A percentile compares a stretch with the other conserved stretches of the same genome.
Evolutionary conservation across 2,888 invertebrate genomes (phyloP).

Genomic region (Oeneis ivallda): DNA sequence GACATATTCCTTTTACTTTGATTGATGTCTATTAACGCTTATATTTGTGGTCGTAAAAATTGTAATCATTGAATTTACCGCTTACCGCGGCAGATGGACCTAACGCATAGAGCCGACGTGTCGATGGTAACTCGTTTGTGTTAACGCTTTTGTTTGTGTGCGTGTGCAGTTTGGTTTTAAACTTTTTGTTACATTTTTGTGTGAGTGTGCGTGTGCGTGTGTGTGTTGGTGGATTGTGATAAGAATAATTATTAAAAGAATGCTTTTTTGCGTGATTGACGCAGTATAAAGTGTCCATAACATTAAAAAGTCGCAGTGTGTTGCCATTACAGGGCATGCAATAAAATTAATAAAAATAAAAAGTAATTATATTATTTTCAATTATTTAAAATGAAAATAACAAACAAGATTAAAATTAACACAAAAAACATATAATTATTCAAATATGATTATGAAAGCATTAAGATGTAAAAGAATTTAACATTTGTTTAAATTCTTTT

Average conservation of each 20-base stretch:
- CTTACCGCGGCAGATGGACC: constrained; percentile 80
- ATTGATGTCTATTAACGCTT: constrained; percentile 17
- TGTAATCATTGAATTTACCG: constrained; percentile 66
- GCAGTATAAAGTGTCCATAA: no score
- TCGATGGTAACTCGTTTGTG: constrained; percentile 69
- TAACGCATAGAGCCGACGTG: constrained; percentile 77
- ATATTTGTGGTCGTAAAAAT: constrained; percentile 46
- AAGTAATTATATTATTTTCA: no score
- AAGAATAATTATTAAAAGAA: not conserved
- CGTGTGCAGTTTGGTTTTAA: constrained; percentile 35
- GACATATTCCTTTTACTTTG: not conserved
- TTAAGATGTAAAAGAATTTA: no score
- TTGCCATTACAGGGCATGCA: no score
- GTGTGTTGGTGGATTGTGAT: constrained; percentile 33
- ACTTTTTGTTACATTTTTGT: constrained; percentile 26
- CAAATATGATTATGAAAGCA: no score
- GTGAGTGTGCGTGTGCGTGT: constrained; percentile 31
- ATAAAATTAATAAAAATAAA: no score
- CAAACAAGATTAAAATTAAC: no score
- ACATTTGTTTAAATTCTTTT: no score
- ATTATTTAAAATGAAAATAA: no score
- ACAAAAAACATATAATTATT: no score
- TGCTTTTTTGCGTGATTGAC: no score
- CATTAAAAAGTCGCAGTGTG: no score
- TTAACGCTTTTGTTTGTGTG: constrained; percentile 48